Base-by-base conservation (phyloP, 2,888 invertebrate genomes). In the Heteromyza rotundicornis region DNA sequence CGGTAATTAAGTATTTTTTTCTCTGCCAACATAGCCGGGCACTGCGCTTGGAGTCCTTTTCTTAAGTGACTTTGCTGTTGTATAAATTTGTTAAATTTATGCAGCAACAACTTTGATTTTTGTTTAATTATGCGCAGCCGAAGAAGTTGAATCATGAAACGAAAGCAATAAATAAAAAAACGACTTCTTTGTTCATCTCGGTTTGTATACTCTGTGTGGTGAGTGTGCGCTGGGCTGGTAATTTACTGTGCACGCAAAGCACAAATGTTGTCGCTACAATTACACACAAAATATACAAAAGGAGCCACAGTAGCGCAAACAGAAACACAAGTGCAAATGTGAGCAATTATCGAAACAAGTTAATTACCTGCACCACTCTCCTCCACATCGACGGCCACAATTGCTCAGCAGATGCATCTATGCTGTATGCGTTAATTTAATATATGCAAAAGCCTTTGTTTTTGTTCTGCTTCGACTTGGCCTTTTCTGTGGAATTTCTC, bases 291-390 rank as follows among this genome's bases (percentile, higher is more conserved):
- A 40, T 40, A n/a, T 40, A 57, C 22, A 36, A 56, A 16, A 17
- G 14, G 40, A 55, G 44, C 20, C 20, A 47, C 57, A 17, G 47
- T 2, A 3, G 35, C 23, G 54, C 32, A 54, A 47, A 20, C 49
- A 52, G 22, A 16, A 73, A 76, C 73, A 76, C 73, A 75, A 20
- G 20, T 74, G 77, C 74, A 75, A 71, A 75, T 76, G 71, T 75
- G 74, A 75, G 77, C 72, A 75, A 74, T 74, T 74, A 76, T 75
- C 76, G 77, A 70, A 76, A 75, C 77, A 76, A 74, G 77, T 76
- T 76, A 76, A 74, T 74, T 74, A 74, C 77, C 19, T n/a, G n/a
- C n/a, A n/a, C n/a, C 10, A 20, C 40, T 40, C 40, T 14, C 14
- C 40, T 40, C 40, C n/a, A n/a, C n/a, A n/a, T n/a, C n/a, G n/a